phyloP scores from a whole-genome alignment of 2,113 vertebrate species.

The Ginglymostoma cirratum region DNA sequence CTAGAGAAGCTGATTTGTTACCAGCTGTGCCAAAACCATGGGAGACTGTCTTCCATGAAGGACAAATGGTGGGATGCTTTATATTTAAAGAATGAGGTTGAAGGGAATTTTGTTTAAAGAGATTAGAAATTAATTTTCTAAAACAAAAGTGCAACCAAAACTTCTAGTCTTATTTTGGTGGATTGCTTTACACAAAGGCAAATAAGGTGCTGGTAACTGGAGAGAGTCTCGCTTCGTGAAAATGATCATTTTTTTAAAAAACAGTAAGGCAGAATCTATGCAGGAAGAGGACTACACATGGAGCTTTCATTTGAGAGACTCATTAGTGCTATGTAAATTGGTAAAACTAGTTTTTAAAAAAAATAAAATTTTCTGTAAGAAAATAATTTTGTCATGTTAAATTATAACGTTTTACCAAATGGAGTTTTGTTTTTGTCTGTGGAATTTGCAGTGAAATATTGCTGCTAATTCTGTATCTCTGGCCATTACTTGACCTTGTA shows the following conservation, averaged over 20 bases:
- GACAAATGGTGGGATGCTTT: not conserved
- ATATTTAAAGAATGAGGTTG: not conserved
- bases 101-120: not conserved
- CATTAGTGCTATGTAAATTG: conserved; percentile 9
- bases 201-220: not conserved
- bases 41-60: not conserved
- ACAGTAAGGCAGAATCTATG: not conserved
- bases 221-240: not conserved
- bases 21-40: not conserved
- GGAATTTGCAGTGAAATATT: not conserved
- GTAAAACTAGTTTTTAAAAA: not conserved
- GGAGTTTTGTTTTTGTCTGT: not conserved
- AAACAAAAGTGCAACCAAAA: not conserved
- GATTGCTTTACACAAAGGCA: not conserved
- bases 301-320: not conserved
- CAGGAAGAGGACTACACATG: not conserved
- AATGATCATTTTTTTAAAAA: not conserved
- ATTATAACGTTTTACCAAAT: conserved; percentile 26
- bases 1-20: not conserved
- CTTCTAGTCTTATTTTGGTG: not conserved
- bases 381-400: conserved; percentile 36
- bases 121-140: not conserved
- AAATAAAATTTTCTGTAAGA: not conserved
- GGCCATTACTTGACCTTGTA: conserved; percentile 18
- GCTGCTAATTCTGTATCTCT: conserved; percentile 7